A percentile compares a stretch with the other conserved stretches of the same genome.
Evolutionary conservation across 2,797 vertebrate species (phyloP).

Genomic region (Catharus ustulatus): DNA sequence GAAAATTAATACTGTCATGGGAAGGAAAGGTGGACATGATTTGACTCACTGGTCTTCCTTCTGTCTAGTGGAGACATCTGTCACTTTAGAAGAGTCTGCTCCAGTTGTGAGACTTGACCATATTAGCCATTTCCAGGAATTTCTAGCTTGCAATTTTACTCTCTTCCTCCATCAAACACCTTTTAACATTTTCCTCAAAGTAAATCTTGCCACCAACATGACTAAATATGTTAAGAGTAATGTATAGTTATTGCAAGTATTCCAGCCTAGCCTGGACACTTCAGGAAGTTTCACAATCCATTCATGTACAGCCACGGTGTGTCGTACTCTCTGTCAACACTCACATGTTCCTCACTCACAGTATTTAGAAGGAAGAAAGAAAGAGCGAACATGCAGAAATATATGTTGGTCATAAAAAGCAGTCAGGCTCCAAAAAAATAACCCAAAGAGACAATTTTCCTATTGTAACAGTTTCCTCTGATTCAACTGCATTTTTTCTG

Average conservation of each 20-base stretch:
- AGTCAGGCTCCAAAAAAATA: not conserved
- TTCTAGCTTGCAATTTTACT: not conserved
- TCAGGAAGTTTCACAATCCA: not conserved
- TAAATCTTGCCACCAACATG: not conserved
- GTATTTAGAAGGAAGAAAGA: not conserved
- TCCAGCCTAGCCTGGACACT: not conserved
- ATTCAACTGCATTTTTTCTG: not conserved
- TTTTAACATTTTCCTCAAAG: not conserved
- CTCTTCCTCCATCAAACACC: not conserved
- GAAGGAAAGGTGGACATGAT: not conserved
- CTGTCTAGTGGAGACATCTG: fast-evolving
- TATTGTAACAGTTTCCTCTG: not conserved
- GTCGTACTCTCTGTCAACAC: not conserved
- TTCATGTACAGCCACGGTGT: not conserved
- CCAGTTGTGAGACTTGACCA: not conserved
- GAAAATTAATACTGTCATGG: not conserved
- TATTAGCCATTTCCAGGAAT: not conserved
- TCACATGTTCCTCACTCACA: not conserved
- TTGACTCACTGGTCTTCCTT: not conserved
- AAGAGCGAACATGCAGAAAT: not conserved
- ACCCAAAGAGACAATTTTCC: not conserved
- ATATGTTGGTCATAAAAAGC: not conserved
- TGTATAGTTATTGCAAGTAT: not conserved
- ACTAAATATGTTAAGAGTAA: not conserved
- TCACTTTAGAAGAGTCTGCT: not conserved